Evolutionary conservation across 1,140 invertebrate genomes (phyloP).

Genomic region (Pemphigus obesinymphae): DNA sequence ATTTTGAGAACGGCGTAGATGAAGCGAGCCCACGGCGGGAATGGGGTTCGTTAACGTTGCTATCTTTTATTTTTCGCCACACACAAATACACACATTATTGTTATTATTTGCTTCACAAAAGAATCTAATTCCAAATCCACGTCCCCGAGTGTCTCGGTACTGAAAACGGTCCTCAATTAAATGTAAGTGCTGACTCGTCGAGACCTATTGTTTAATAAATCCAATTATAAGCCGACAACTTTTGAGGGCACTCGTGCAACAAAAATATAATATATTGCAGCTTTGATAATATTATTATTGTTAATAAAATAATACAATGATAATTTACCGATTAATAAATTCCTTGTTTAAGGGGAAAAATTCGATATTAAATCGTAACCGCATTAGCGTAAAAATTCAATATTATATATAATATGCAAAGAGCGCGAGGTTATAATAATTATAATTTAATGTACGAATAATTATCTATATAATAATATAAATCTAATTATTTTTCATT

Average conservation of each 20-base stretch:
- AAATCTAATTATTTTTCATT: no score
- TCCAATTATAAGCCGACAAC: slow-evolving; percentile 21
- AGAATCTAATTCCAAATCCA: not conserved
- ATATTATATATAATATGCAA: no score
- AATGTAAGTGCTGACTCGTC: not conserved
- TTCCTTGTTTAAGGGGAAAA: not conserved
- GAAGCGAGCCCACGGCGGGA: not conserved
- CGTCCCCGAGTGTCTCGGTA: not conserved
- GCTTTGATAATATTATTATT: not conserved
- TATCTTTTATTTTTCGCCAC: slow-evolving; percentile 18
- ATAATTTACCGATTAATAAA: not conserved
- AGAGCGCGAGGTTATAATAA: no score
- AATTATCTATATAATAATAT: no score
- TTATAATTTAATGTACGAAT: no score
- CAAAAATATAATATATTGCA: not conserved
- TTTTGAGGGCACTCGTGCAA: not conserved
- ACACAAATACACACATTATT: slow-evolving; percentile 26
- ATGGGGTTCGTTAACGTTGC: not conserved
- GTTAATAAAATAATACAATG: not conserved
- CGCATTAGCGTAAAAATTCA: no score
- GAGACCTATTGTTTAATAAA: slow-evolving; percentile 14
- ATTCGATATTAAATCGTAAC: no score
- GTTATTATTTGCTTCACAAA: slow-evolving; percentile 14
- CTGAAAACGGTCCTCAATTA: not conserved
- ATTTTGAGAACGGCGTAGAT: not conserved